These are phyloP conservation scores for Etheostoma cragini DNA, from an alignment of 2,113 vertebrate species.

Conservation along the genomic window DNA sequence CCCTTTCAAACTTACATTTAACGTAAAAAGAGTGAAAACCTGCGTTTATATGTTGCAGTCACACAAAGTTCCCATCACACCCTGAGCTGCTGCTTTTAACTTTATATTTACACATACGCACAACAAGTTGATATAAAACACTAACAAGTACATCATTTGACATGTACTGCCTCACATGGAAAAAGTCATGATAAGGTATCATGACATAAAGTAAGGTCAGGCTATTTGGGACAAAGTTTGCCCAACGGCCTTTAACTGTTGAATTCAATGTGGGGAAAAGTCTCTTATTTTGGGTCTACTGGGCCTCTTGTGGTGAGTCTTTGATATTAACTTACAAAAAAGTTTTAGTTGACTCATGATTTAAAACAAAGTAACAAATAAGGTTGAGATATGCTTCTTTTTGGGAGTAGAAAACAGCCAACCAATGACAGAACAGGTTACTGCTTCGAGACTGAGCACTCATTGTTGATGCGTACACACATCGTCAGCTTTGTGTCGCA, in stretches of 20 bases:
- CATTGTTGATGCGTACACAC: neutral
- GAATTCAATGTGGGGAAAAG: neutral
- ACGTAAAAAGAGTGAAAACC: neutral
- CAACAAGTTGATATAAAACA: neutral
- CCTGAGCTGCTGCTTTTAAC: neutral
- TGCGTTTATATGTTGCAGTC: neutral
- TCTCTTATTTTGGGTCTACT: neutral
- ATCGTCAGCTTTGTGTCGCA: neutral
- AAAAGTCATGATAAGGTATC: neutral
- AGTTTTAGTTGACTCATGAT: neutral
- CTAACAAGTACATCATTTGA: accelerated
- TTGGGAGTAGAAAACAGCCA: neutral
- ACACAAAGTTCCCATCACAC: neutral
- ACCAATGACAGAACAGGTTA: neutral
- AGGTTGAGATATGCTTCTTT: neutral
- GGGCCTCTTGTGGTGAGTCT: neutral
- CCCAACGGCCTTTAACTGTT: neutral
- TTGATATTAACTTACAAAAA: neutral
- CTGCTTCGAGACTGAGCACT: neutral
- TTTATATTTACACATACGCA: neutral
- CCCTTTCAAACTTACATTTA: neutral
- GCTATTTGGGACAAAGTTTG: neutral
- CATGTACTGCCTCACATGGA: neutral
- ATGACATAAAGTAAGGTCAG: neutral
- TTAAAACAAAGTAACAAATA: neutral